Base-by-base conservation (phyloP, 2,797 vertebrate species). In the Manis pentadactyla region DNA sequence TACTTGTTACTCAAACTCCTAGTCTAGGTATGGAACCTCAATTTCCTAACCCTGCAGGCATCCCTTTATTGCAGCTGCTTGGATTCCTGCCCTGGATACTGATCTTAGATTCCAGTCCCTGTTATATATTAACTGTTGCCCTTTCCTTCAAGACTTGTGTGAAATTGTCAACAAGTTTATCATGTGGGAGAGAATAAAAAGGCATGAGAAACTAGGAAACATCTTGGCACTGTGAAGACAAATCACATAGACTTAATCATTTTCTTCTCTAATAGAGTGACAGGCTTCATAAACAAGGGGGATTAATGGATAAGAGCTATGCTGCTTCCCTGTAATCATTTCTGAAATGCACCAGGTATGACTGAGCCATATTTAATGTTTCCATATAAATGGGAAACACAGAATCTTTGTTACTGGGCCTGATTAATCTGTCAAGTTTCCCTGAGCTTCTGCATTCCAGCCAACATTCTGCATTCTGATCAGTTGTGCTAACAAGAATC, bases 241-340 rank as follows among this genome's bases (percentile, higher is more conserved):
- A 95, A 95, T 97, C 57, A 89, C 18, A n/a, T 63, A 94, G 82
- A 88, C 82, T 84, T 90, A 68, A 34, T 94, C 82, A 96, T 96
- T 96, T 97, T 87, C 87, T 96, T 90, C 64, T 79, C 29, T 46
- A 75, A 82, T 69, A 73, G 85, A 92, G 49, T 95, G 97, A 96
- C 82, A 95, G 81, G 75, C 92, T 87, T 97, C 94, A 95, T 97
- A 96, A 97, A 96, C 91, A 93, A 95, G 66, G 74, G 34, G 78
- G 31, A 53, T 25, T 63, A 79, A 94, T 88, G 66, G 90, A 57
- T 79, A 86, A 86, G 53, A 95, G 94, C 89, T 94, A 29, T 92
- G 64, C 82, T 90, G 17, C 92, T 90, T 95, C 31, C 87, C 53
- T 94, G 51, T 94, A 96, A 96, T 96, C 91, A 93, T 64, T 95